Conservation (phyloP, 2,797 vertebrate species). For the Pogoniulus pusillus region DNA sequence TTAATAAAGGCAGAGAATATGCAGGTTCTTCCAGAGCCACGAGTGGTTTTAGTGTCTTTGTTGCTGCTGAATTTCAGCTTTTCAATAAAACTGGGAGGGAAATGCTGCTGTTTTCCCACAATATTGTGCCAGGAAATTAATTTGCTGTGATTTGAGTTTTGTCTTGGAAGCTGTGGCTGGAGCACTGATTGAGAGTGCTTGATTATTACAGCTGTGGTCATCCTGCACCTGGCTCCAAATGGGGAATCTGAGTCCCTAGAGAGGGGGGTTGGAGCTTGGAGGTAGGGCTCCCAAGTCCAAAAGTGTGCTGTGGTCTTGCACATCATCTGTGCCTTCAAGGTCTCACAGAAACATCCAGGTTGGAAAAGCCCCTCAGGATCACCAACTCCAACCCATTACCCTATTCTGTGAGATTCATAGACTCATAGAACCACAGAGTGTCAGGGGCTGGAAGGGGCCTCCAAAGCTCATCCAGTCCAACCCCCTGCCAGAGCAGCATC, state of each 20-base stretch:
- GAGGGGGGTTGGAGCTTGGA: background rate
- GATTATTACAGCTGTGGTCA: background rate
- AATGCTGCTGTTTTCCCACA: slow-evolving; percentile 33
- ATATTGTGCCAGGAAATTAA: slow-evolving; percentile 54
- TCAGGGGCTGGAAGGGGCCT: too few relatives aligned
- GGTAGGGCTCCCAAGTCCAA: background rate
- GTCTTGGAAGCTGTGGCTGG: background rate
- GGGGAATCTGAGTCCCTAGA: background rate
- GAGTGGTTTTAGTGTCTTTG: slow-evolving; percentile 43
- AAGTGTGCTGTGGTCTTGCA: background rate
- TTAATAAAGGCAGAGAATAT: slow-evolving; percentile 25
- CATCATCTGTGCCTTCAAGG: background rate
- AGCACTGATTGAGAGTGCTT: background rate
- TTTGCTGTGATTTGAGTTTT: slow-evolving; percentile 28
- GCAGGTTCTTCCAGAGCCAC: background rate
- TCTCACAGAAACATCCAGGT: too few relatives aligned
- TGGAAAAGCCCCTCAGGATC: too few relatives aligned
- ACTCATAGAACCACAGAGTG: too few relatives aligned
- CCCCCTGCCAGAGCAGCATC: too few relatives aligned
- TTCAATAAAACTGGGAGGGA: slow-evolving; percentile 43
- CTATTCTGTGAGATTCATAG: too few relatives aligned
- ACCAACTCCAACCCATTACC: too few relatives aligned
- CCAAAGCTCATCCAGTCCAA: too few relatives aligned
- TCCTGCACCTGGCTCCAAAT: background rate
- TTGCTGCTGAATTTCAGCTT: slow-evolving; percentile 28